Conservation (phyloP, 2,113 vertebrate genomes). For the Mobula birostris region DNA sequence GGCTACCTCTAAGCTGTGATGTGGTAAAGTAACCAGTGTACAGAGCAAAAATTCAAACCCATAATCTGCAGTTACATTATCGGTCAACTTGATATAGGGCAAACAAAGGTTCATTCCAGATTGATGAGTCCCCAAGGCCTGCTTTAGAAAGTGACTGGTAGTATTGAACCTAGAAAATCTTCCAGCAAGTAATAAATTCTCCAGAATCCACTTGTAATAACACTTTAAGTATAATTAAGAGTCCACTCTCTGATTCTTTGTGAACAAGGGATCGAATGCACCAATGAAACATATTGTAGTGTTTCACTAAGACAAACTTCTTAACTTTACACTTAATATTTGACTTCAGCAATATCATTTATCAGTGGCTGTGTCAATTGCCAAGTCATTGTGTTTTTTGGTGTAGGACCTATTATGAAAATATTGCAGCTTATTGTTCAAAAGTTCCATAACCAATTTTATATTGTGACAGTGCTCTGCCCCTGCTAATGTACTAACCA, state of each 20-base stretch:
- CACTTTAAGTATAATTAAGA: background rate
- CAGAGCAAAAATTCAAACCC: background rate
- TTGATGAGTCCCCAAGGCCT: background rate
- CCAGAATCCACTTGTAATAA: background rate
- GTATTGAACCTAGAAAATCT: background rate
- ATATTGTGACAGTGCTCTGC: constrained; percentile 44
- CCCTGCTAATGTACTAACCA: constrained; percentile 53
- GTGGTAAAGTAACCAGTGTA: background rate
- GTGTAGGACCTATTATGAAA: background rate
- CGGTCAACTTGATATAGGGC: background rate
- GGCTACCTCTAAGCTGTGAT: too few species aligned
- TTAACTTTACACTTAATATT: background rate
- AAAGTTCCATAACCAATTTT: background rate
- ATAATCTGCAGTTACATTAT: background rate
- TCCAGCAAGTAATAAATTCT: background rate
- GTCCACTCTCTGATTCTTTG: background rate
- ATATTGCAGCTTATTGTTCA: background rate
- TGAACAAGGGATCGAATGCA: background rate
- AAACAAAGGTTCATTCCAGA: background rate
- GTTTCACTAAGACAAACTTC: background rate
- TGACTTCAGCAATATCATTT: background rate
- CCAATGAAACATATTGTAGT: background rate
- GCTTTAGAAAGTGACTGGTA: background rate
- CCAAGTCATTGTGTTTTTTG: background rate
- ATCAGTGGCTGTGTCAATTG: background rate